These are phyloP conservation scores for Drosophila kurseongensis DNA, from an alignment of 1,140 invertebrate species.

Conservation along the genomic window DNA sequence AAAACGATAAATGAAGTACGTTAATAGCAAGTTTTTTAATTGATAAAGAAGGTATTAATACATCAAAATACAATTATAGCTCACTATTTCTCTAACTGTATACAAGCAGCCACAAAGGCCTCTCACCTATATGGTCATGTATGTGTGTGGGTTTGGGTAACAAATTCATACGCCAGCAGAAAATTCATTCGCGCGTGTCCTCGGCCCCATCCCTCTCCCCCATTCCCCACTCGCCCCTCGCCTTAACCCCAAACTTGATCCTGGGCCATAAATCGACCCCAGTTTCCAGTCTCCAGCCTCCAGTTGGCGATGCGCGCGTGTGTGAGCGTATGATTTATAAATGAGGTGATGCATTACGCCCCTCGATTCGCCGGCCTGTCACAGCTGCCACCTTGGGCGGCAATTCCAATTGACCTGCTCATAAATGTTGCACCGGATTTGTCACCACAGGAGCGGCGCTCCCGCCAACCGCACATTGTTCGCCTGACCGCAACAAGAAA, in stretches of 20 bases:
- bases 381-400: constrained; percentile 38
- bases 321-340: constrained; percentile 42
- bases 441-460: constrained; percentile 25
- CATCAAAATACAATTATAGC: too few relatives aligned
- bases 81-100: constrained; percentile 1
- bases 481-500: constrained; percentile 19
- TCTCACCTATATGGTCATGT: constrained; percentile 3
- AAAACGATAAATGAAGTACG: too few relatives aligned
- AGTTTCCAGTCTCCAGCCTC: background rate
- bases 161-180: constrained; percentile 75
- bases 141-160: constrained; percentile 48
- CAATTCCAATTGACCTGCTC: constrained; percentile 23
- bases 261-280: constrained; percentile 29
- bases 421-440: constrained; percentile 45
- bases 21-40: too few relatives aligned
- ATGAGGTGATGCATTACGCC: constrained; percentile 39
- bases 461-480: constrained; percentile 28
- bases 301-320: constrained; percentile 2
- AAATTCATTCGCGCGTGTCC: constrained; percentile 68
- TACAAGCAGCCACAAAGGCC: background rate
- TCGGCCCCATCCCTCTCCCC: background rate
- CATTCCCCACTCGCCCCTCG: background rate
- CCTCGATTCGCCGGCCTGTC: background rate
- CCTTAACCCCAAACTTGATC: constrained; percentile 14
- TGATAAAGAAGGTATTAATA: too few relatives aligned